Conservation (phyloP, 2,888 invertebrate species). For the Ennomos fuscantarius region DNA sequence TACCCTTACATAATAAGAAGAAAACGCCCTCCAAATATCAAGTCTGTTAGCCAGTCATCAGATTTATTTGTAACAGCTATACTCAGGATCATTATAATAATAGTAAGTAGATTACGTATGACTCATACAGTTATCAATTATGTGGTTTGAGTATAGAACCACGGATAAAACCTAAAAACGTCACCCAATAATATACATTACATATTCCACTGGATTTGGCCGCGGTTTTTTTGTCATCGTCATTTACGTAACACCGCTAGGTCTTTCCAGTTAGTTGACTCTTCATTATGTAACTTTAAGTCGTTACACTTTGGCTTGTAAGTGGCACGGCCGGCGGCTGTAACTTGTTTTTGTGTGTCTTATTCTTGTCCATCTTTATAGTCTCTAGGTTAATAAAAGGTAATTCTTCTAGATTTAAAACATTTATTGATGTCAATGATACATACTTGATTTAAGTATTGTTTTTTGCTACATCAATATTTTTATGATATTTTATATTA, state of each 20-base stretch:
- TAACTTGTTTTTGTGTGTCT: slow-evolving; percentile 28
- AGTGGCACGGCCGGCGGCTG: slow-evolving; percentile 22
- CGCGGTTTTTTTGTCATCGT: slow-evolving; percentile 28
- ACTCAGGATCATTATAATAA: too few species aligned
- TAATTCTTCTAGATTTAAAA: too few species aligned
- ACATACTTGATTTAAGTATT: too few species aligned
- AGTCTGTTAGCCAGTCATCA: too few species aligned
- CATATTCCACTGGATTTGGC: slow-evolving; percentile 19
- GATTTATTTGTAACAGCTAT: too few species aligned
- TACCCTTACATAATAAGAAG: too few species aligned
- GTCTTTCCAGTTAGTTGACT: slow-evolving; percentile 39
- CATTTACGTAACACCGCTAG: slow-evolving; percentile 33
- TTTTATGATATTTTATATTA: too few species aligned
- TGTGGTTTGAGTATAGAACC: not conserved
- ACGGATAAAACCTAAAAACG: slow-evolving; percentile 3
- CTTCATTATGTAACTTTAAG: slow-evolving; percentile 28
- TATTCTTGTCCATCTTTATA: slow-evolving; percentile 24
- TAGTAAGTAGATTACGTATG: too few species aligned
- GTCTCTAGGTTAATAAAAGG: not conserved
- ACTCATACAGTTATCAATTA: too few species aligned
- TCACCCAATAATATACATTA: slow-evolving; percentile 19
- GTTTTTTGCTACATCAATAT: too few species aligned
- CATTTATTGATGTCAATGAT: too few species aligned
- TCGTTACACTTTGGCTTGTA: slow-evolving; percentile 35
- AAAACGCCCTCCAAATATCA: too few species aligned